A percentile compares a stretch with the other conserved stretches of the same genome.
These are phyloP conservation scores for Macaria liturata DNA, from an alignment of 2,888 invertebrate species.

Conservation along the genomic window DNA sequence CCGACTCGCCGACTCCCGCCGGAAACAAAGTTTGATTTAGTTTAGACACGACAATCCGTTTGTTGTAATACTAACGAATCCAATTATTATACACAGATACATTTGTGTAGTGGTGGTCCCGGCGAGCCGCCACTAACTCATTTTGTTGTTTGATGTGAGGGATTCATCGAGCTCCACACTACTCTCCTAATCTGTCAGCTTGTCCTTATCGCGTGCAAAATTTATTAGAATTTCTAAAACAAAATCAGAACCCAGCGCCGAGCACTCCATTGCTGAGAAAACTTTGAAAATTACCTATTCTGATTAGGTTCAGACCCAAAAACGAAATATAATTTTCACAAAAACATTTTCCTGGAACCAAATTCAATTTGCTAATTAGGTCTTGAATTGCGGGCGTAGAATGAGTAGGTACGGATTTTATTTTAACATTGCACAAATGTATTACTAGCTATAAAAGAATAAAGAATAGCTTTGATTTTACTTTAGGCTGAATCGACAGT, in stretches of 20 bases:
- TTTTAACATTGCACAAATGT: neutral
- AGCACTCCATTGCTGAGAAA: too few relatives aligned
- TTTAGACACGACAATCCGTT: constrained; percentile 72
- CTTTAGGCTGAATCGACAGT: constrained; percentile 41
- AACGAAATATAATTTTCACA: neutral
- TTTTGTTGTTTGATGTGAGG: constrained; percentile 35
- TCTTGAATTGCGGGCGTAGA: constrained; percentile 1
- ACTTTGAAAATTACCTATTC: too few relatives aligned
- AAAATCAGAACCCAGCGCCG: too few relatives aligned
- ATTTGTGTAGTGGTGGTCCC: constrained; percentile 30
- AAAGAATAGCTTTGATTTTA: constrained; percentile 30
- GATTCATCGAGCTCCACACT: constrained; percentile 36
- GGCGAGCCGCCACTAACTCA: constrained; percentile 33
- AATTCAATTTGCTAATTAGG: constrained; percentile 12
- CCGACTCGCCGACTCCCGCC: constrained; percentile 64
- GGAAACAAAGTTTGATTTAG: constrained; percentile 79
- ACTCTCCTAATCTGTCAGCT: constrained; percentile 20
- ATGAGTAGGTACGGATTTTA: neutral
- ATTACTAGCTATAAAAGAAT: too few relatives aligned
- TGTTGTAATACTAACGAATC: constrained; percentile 64
- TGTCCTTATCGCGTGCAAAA: constrained; percentile 3
- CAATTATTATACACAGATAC: constrained; percentile 52
- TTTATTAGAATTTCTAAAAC: too few relatives aligned
- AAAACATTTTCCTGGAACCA: constrained; percentile 5
- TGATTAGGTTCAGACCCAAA: neutral